Evolutionary conservation across 2,888 invertebrate species (phyloP).

Genomic region (Serripes groenlandicus): DNA sequence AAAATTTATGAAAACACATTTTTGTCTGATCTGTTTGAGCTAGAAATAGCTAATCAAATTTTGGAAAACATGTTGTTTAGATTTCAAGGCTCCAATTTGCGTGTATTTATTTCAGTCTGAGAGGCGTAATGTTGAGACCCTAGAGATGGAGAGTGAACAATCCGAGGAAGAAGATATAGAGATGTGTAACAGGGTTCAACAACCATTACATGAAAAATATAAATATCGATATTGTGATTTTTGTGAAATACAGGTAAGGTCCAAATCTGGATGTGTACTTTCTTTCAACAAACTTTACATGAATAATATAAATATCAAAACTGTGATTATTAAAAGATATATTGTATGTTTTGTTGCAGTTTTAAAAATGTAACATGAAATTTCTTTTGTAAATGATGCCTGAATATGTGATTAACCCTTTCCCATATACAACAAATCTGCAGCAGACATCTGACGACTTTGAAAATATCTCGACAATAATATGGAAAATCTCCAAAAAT

Average conservation of each 20-base stretch:
- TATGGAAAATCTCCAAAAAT: too few species aligned
- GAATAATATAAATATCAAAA: neutral
- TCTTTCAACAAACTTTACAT: neutral
- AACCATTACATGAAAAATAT: slow-evolving; percentile 65
- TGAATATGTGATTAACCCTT: too few species aligned
- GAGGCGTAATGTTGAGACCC: neutral
- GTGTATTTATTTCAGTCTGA: neutral
- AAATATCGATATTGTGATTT: slow-evolving; percentile 81
- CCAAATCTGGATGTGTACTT: neutral
- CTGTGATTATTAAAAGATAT: neutral
- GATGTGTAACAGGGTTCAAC: slow-evolving; percentile 39
- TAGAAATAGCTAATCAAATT: neutral
- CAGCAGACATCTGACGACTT: too few species aligned
- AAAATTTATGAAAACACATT: neutral
- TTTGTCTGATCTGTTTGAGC: neutral
- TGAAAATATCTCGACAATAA: too few species aligned
- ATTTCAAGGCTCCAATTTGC: too few species aligned
- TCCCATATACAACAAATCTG: too few species aligned
- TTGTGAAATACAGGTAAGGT: slow-evolving; percentile 80
- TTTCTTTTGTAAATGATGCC: too few species aligned
- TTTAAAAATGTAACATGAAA: too few species aligned
- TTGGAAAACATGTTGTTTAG: neutral
- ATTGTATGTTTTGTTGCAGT: too few species aligned
- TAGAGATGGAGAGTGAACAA: slow-evolving; percentile 67
- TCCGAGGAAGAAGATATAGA: slow-evolving; percentile 60